A percentile compares a stretch with the other conserved stretches of the same genome.
Evolutionary conservation across 2,797 vertebrate genomes (phyloP).

Genomic region (Heliangelus exortis): DNA sequence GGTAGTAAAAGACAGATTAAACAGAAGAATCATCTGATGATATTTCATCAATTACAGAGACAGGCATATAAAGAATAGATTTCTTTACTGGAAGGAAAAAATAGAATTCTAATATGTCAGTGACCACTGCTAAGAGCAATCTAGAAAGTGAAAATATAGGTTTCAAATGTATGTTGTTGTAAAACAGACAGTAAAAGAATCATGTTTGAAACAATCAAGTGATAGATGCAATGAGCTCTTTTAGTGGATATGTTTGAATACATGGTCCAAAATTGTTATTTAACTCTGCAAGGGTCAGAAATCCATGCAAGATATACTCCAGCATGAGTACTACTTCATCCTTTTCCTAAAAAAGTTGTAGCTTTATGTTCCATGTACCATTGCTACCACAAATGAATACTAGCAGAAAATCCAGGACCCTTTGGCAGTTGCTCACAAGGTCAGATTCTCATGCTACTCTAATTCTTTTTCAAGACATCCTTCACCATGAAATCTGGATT

Average conservation of each 20-base stretch:
- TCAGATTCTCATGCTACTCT: not conserved
- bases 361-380: not conserved
- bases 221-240: not conserved
- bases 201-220: not conserved
- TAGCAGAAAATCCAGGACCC: not conserved
- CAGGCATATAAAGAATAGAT: not conserved
- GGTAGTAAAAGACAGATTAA: not conserved
- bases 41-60: not conserved
- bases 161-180: not conserved
- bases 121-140: not conserved
- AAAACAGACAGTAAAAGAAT: not conserved
- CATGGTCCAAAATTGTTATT: not conserved
- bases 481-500: not conserved
- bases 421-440: not conserved
- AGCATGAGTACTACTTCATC: not conserved
- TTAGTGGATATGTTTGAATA: not conserved
- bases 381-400: not conserved
- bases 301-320: not conserved
- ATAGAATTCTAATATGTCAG: not conserved
- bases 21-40: not conserved
- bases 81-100: not conserved
- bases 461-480: not conserved
- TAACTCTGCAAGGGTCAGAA: not conserved
- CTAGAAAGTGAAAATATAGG: fast-evolving
- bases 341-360: not conserved